Evolutionary conservation across 2,113 vertebrate species (phyloP).

Genomic region (Blennius ocellaris): DNA sequence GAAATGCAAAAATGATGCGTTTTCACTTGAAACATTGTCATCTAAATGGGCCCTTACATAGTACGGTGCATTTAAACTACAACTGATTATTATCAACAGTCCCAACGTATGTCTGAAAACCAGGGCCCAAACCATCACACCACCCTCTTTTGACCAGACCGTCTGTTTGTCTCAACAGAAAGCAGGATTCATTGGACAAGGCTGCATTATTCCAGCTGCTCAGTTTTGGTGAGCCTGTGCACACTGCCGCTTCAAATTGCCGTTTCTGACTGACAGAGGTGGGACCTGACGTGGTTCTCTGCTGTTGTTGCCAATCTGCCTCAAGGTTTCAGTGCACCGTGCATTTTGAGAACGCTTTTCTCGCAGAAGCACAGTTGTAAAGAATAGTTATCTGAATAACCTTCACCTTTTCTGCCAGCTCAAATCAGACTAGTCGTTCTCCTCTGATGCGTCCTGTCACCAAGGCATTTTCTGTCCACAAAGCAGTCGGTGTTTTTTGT

Average conservation of each 20-base stretch:
- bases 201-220: background rate
- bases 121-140: background rate
- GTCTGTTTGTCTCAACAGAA: too few relatives aligned
- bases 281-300: background rate
- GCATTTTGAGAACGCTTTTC: background rate
- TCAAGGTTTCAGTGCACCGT: background rate
- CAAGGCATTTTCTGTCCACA: background rate
- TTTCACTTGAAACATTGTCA: too few relatives aligned
- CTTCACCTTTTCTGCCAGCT: background rate
- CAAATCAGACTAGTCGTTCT: background rate
- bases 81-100: background rate
- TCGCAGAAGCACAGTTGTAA: background rate
- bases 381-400: background rate
- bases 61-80: background rate
- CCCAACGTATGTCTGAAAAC: background rate
- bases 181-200: background rate
- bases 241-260: background rate
- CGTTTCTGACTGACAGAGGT: background rate
- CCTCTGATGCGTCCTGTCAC: background rate
- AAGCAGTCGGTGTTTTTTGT: background rate
- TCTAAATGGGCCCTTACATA: background rate
- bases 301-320: background rate
- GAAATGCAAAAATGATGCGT: too few relatives aligned
- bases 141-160: background rate
- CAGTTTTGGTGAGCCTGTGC: background rate